phyloP scores from a whole-genome alignment of 1,140 invertebrate species.

The Zaprionus nigranus region DNA sequence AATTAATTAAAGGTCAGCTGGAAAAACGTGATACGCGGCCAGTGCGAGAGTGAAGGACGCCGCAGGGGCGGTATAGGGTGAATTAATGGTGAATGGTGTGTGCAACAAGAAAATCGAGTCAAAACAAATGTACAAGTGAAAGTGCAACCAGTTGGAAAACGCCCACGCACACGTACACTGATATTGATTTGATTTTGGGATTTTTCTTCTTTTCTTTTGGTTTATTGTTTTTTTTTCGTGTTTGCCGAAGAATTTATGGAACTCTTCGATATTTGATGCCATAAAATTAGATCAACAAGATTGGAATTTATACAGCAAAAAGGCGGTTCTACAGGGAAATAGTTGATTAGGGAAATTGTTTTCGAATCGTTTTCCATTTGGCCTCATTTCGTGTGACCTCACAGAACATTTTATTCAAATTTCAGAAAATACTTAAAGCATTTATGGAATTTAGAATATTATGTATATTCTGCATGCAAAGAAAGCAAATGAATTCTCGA shows the following conservation, averaged over 20 bases:
- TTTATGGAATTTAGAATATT: slow-evolving; percentile 9
- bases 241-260: background rate
- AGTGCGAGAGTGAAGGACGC: background rate
- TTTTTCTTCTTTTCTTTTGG: background rate
- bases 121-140: slow-evolving; percentile 19
- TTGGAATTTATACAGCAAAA: background rate
- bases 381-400: background rate
- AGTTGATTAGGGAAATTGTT: background rate
- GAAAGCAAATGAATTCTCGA: background rate
- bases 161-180: slow-evolving; percentile 4
- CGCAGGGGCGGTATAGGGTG: background rate
- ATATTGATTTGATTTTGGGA: slow-evolving; percentile 25
- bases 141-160: slow-evolving; percentile 27
- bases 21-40: slow-evolving; percentile 22
- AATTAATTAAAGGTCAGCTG: slow-evolving; percentile 51
- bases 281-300: slow-evolving; percentile 3
- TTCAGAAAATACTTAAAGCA: slow-evolving; percentile 9
- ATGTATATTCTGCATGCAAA: background rate
- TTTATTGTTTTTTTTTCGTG: background rate
- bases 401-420: background rate
- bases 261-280: background rate
- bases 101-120: slow-evolving; percentile 11
- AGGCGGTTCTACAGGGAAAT: background rate
- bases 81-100: background rate
- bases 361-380: background rate